These are phyloP conservation scores for Oryzias curvinotus DNA, from an alignment of 2,113 vertebrate species.

Conservation along the genomic window DNA sequence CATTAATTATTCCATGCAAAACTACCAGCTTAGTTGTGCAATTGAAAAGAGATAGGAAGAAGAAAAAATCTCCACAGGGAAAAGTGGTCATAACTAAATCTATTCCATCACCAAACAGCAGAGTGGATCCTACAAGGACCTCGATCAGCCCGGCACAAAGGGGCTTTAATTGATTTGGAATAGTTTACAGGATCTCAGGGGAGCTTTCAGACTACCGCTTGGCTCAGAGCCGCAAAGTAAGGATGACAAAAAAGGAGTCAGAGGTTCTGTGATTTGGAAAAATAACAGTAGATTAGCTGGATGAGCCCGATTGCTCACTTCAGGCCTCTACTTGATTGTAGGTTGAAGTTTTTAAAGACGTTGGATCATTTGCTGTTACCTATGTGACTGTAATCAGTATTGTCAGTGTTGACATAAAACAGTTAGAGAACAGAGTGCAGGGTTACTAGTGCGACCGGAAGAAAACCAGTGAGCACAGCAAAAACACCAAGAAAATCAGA, in stretches of 20 bases:
- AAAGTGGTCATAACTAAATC: slow-evolving; percentile 35
- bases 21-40: slow-evolving; percentile 5
- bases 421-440: too few relatives aligned
- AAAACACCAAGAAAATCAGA: too few relatives aligned
- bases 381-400: too few relatives aligned
- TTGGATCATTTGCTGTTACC: too few relatives aligned
- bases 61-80: slow-evolving; percentile 11
- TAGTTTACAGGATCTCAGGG: slow-evolving; percentile 18
- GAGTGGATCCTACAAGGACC: slow-evolving; percentile 7
- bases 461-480: too few relatives aligned
- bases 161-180: slow-evolving; percentile 39
- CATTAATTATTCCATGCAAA: slow-evolving; percentile 7
- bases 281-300: not conserved
- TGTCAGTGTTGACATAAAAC: too few relatives aligned
- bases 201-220: not conserved
- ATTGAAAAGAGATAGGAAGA: not conserved
- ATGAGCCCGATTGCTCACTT: too few relatives aligned
- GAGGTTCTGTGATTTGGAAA: not conserved
- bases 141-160: slow-evolving; percentile 20
- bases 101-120: slow-evolving; percentile 29
- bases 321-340: too few relatives aligned
- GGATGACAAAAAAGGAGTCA: rapidly evolving
- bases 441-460: too few relatives aligned
- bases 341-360: too few relatives aligned
- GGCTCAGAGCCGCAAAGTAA: not conserved